Evolutionary conservation across 2,797 vertebrate species (phyloP).

Genomic region (Coregonus sp.): DNA sequence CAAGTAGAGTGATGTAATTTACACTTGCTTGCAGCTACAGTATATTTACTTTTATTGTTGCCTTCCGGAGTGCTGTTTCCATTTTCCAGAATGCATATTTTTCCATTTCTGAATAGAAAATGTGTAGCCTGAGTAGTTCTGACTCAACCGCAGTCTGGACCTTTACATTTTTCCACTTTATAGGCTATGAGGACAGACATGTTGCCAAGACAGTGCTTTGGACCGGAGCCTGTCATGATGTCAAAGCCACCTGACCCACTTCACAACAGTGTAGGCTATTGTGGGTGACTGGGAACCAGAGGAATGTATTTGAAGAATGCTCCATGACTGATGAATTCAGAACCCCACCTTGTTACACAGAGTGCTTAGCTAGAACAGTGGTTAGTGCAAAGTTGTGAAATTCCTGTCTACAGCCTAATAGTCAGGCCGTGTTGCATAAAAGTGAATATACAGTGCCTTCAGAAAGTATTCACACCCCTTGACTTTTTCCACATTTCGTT

Average conservation of each 20-base stretch:
- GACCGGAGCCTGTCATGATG: slow-evolving; percentile 29
- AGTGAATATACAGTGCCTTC: not conserved
- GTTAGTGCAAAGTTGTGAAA: slow-evolving; percentile 36
- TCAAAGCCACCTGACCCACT: slow-evolving; percentile 37
- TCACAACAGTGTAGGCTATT: slow-evolving; percentile 7
- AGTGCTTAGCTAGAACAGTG: slow-evolving; percentile 13
- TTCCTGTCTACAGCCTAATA: slow-evolving; percentile 32
- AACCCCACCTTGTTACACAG: slow-evolving; percentile 13
- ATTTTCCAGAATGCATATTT: slow-evolving; percentile 64
- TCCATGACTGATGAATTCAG: slow-evolving; percentile 10
- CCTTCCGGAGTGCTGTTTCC: slow-evolving; percentile 55
- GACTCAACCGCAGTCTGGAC: not conserved
- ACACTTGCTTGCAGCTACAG: slow-evolving; percentile 31
- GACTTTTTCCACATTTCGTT: no score
- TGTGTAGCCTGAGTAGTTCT: slow-evolving; percentile 41
- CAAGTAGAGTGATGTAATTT: no score
- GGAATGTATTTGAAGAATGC: not conserved
- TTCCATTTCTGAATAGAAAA: slow-evolving; percentile 24
- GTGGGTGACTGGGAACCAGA: slow-evolving; percentile 25
- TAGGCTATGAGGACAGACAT: slow-evolving; percentile 5
- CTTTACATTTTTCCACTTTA: slow-evolving; percentile 42
- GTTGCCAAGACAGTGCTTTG: slow-evolving; percentile 25
- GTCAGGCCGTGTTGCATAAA: not conserved
- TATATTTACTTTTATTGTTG: slow-evolving; percentile 52
- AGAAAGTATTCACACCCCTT: no score